phyloP scores from a whole-genome alignment of 2,113 vertebrate genomes.

The Pseudorhombus dupliciocellatus region DNA sequence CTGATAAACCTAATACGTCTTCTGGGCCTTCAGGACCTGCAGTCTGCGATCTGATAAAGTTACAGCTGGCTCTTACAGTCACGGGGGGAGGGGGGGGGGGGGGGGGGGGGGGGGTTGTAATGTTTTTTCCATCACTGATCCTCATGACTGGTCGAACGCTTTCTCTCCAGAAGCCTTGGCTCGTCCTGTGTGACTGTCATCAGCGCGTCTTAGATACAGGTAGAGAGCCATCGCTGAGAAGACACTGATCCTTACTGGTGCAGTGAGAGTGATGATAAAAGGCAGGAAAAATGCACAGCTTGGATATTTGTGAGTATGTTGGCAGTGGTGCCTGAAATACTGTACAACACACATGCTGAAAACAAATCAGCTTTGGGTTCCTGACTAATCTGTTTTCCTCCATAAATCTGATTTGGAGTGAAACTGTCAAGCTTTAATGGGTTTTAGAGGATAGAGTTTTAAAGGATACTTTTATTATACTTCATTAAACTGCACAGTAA shows the following conservation, averaged over 20 bases:
- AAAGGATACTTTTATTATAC: neutral
- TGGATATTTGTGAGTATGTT: neutral
- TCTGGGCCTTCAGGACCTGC: constrained; percentile 14
- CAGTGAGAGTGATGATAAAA: neutral
- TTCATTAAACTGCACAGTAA: neutral
- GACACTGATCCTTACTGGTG: neutral
- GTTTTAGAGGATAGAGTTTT: neutral
- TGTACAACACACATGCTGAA: neutral
- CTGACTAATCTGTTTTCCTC: neutral
- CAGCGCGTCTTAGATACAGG: neutral
- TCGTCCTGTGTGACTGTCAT: constrained; percentile 3
- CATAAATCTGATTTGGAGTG: neutral
- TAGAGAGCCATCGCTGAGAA: neutral
- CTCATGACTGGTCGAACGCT: constrained; percentile 16
- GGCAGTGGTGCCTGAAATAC: neutral
- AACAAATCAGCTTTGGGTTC: neutral
- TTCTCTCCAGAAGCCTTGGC: neutral
- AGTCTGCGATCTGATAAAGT: constrained; percentile 29
- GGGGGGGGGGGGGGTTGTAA: neutral
- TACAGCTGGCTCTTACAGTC: constrained; percentile 34
- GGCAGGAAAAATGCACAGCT: neutral
- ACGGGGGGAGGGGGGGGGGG: neutral
- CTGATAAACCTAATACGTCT: constrained; percentile 30
- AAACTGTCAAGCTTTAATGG: neutral
- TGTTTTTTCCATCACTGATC: constrained; percentile 44